Conservation (phyloP, 2,113 vertebrate genomes). For the Psittacus erithacus region DNA sequence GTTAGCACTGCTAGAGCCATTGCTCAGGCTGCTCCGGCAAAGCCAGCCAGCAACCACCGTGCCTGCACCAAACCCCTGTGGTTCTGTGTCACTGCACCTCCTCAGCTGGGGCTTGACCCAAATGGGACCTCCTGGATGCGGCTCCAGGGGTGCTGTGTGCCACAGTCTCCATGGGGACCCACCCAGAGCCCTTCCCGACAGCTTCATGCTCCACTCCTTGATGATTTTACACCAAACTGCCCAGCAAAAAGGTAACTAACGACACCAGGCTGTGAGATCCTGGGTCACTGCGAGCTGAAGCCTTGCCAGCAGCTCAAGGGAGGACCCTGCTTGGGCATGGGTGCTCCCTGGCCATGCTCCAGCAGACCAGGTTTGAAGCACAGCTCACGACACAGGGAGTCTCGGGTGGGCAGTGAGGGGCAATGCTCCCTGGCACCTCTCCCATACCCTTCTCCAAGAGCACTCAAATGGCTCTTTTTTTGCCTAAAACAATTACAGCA, state of each 20-base stretch:
- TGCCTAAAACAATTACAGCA: neutral
- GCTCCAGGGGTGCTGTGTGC: accelerated
- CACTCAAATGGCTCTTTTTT: neutral
- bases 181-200: neutral
- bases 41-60: accelerated
- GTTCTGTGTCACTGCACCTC: neutral
- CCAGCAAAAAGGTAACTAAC: neutral
- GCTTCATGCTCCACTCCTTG: neutral
- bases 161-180: neutral
- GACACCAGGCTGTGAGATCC: neutral
- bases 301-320: neutral
- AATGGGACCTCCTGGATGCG: neutral
- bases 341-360: neutral
- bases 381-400: neutral
- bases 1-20: neutral
- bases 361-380: neutral
- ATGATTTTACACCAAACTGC: neutral
- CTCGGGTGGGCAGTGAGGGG: neutral
- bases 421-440: neutral
- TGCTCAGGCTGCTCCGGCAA: accelerated
- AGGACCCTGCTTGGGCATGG: accelerated
- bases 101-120: neutral
- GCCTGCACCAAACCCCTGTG: neutral
- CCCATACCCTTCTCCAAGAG: neutral
- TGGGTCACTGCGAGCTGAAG: neutral